phyloP scores from a whole-genome alignment of 2,888 invertebrate species.

The Alentia gelatinosa region DNA sequence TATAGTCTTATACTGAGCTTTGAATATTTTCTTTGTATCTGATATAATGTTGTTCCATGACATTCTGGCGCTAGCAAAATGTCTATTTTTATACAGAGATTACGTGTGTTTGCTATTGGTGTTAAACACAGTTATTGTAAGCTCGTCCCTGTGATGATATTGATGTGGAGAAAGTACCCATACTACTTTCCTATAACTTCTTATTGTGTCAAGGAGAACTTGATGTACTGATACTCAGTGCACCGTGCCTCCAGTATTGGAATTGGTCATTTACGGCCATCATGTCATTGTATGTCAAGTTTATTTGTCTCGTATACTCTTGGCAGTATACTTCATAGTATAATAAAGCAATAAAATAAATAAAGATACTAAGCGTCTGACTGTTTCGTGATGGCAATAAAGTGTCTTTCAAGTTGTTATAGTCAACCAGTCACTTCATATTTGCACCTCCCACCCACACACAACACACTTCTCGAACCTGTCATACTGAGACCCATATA shows the following conservation, averaged over 20 bases:
- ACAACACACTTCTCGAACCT: too few relatives aligned
- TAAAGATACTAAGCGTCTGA: too few relatives aligned
- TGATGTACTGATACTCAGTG: background rate
- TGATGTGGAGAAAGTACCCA: background rate
- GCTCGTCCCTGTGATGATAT: conserved; percentile 2
- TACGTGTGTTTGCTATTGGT: background rate
- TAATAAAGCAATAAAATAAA: background rate
- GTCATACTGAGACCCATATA: too few relatives aligned
- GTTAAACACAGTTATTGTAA: conserved; percentile 9
- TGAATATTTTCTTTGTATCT: background rate
- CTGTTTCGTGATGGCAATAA: too few relatives aligned
- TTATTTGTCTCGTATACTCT: background rate
- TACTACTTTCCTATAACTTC: background rate
- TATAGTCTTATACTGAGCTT: background rate
- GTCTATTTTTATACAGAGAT: conserved; percentile 21
- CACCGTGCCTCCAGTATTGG: background rate
- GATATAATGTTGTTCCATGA: background rate
- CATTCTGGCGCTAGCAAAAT: background rate
- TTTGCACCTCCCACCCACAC: too few relatives aligned
- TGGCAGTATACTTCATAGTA: background rate
- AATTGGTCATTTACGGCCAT: background rate
- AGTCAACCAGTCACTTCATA: too few relatives aligned
- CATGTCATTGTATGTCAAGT: background rate
- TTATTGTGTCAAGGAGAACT: background rate
- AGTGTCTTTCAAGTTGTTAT: too few relatives aligned